Percentiles rank a stretch among this genome's conserved stretches.
Conservation (phyloP, 1,140 invertebrate species). For the Yoshiicerus persimilis region DNA sequence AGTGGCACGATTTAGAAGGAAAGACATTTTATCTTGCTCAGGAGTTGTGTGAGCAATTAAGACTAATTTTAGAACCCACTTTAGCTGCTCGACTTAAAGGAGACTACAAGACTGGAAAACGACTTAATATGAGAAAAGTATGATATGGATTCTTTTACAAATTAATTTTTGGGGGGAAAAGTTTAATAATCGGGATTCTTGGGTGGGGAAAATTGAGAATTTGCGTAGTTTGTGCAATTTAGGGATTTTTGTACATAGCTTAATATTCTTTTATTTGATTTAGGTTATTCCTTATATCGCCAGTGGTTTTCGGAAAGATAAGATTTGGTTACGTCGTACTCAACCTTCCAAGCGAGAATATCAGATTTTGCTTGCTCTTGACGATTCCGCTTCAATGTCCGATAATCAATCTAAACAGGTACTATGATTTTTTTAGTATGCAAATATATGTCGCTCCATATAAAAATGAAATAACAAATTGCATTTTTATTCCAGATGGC, state of each 20-base stretch:
- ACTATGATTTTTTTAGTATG: not conserved
- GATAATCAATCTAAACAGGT: slow-evolving; percentile 83
- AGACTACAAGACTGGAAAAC: slow-evolving; percentile 93
- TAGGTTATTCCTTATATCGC: slow-evolving; percentile 95
- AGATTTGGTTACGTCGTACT: slow-evolving; percentile 95
- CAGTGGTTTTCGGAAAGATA: slow-evolving; percentile 97
- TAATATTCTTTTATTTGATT: not conserved
- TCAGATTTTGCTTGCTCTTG: slow-evolving; percentile 93
- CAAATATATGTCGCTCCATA: too few relatives aligned
- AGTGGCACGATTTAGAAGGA: slow-evolving; percentile 59
- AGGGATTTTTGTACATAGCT: not conserved
- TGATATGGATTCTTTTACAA: too few relatives aligned
- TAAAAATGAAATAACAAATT: not conserved
- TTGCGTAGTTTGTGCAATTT: not conserved
- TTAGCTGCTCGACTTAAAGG: slow-evolving; percentile 86
- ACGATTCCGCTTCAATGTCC: slow-evolving; percentile 93
- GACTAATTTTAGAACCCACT: slow-evolving; percentile 92
- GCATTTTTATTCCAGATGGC: slow-evolving; percentile 65
- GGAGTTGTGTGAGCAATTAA: slow-evolving; percentile 89
- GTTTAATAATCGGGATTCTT: too few relatives aligned
- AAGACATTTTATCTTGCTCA: slow-evolving; percentile 72
- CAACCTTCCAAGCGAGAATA: slow-evolving; percentile 95
- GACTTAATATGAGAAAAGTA: slow-evolving; percentile 96
- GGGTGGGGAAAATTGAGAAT: too few relatives aligned
- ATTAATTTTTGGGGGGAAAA: too few relatives aligned